Base-by-base conservation (phyloP, 2,888 invertebrate genomes). In the Limnephilus auricula region DNA sequence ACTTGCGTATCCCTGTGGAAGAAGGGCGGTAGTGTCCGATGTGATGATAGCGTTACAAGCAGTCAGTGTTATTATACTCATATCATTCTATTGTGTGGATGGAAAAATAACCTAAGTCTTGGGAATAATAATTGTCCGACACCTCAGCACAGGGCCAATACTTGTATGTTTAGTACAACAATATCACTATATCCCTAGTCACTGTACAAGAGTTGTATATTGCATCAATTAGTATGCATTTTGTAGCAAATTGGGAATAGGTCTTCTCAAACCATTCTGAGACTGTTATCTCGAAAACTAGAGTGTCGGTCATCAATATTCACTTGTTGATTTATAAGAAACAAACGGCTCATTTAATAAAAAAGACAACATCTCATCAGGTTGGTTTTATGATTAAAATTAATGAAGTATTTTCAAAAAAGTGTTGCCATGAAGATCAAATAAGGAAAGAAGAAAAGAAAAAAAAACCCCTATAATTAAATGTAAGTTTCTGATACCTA, bases 11-110 rank as follows among this genome's bases (percentile, higher is more conserved):
- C 40, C 40, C 40, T 40, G 12, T 12, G 34, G 12, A 0, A 10
- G 40, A 12, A 37, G 2, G 34, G 40, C 40, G 10, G 10, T 37
- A 34, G 82, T 82, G 82, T 32, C 34, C 25, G 1, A 82, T 82
- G 82, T 82, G 82, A 82, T 82, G 25, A 34, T 34, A 82, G 34
- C 82, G 34, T 82, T 82, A 82, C 82, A 82, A 82, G 82, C 34
- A 25, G 25, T 82, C 25, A 9, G 82, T 82, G 82, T 82, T 34
- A 32, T 82, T 34, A 34, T 82, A 25, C 32, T 82, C 32, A 34
- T 25, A 2, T 34, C 82, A 10, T 40, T 40, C 40, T 12, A 40
- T 40, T 40, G 1, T 34, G 10, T 34, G 9, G 9, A 65, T 65
- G n/a, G 65, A 25, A 65, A 25, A n/a, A 65, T 25, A 65, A 65